phyloP scores from a whole-genome alignment of 2,797 vertebrate genomes.

The Sebastes dallii region DNA sequence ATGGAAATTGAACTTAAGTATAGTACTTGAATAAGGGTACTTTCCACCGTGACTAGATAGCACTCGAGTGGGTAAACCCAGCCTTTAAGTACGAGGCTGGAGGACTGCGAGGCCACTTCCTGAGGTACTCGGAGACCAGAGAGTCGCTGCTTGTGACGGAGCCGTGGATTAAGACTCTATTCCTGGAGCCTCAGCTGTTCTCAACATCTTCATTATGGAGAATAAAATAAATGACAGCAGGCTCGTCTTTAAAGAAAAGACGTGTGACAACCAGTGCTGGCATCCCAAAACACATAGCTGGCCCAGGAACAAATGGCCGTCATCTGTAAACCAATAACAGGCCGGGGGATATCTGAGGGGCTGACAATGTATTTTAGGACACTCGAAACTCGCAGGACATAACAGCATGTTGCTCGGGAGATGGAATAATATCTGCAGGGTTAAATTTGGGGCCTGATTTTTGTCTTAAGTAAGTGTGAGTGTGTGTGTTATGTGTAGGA shows the following conservation, averaged over 20 bases:
- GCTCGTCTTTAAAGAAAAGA: conserved; percentile 68
- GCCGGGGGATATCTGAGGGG: background rate
- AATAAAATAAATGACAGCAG: conserved; percentile 25
- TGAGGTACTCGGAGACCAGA: background rate
- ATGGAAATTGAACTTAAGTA: too few species aligned
- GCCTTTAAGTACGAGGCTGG: background rate
- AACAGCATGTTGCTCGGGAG: conserved; percentile 37
- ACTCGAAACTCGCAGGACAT: background rate
- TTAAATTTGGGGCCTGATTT: conserved; percentile 58
- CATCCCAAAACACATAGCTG: conserved; percentile 33
- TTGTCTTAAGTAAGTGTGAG: conserved; percentile 37
- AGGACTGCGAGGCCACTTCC: background rate
- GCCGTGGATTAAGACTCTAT: conserved; percentile 68
- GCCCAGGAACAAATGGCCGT: conserved; percentile 39
- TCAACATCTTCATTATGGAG: conserved; percentile 49
- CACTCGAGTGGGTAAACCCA: background rate
- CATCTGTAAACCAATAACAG: conserved; percentile 33
- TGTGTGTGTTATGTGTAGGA: conserved; percentile 26
- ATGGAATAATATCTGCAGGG: conserved; percentile 41
- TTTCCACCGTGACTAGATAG: background rate
- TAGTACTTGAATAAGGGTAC: background rate
- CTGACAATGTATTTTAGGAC: conserved; percentile 49
- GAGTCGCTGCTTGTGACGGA: conserved; percentile 10
- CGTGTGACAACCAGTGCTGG: conserved; percentile 27
- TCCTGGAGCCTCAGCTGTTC: conserved; percentile 69